Evolutionary conservation across 2,113 vertebrate genomes (phyloP).

Genomic region (Electrona antarctica): DNA sequence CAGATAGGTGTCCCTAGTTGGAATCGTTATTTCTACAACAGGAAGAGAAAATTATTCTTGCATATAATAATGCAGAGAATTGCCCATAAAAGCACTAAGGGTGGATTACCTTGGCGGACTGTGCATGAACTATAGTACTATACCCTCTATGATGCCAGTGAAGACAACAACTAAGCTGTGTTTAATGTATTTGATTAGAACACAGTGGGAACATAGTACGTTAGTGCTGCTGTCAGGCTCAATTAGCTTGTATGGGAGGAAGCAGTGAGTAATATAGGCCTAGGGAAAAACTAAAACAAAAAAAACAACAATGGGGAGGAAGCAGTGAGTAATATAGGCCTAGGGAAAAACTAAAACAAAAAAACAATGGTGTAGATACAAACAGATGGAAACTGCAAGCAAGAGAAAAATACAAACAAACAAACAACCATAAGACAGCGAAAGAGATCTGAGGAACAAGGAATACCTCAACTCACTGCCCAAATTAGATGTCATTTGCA

Average conservation of each 20-base stretch:
- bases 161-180: constrained; percentile 13
- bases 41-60: constrained; percentile 50
- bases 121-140: constrained; percentile 17
- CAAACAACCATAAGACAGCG: too few relatives aligned
- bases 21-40: constrained; percentile 45
- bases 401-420: too few relatives aligned
- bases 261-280: not conserved
- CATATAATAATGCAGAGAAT: constrained; percentile 48
- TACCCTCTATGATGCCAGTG: constrained; percentile 5
- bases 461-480: too few relatives aligned
- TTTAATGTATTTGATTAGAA: constrained; percentile 4
- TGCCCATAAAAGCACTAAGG: constrained; percentile 61
- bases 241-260: too few relatives aligned
- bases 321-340: not conserved
- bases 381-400: too few relatives aligned
- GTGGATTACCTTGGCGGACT: constrained; percentile 36
- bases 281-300: not conserved
- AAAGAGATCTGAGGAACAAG: too few relatives aligned
- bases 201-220: not conserved
- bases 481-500: too few relatives aligned
- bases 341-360: not conserved
- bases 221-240: too few relatives aligned
- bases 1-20: constrained; percentile 12
- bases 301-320: too few relatives aligned
- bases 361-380: too few relatives aligned